A percentile compares a stretch with the other conserved stretches of the same genome.
These are phyloP conservation scores for Amphipoea oculea DNA, from an alignment of 2,888 invertebrate genomes.

Conservation along the genomic window DNA sequence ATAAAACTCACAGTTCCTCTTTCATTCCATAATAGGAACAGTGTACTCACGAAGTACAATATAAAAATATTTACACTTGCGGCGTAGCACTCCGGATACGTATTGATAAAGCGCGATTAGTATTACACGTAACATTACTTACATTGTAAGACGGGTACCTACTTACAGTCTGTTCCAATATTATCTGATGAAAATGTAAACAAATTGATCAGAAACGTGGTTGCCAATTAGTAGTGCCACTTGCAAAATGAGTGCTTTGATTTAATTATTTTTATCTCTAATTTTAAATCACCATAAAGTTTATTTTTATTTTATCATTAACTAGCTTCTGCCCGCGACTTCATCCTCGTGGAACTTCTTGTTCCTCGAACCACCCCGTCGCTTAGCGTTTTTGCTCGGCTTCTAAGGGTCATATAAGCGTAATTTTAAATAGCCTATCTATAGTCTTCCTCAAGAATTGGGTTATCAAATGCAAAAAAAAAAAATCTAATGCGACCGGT, in stretches of 20 bases:
- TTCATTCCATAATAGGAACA: slow-evolving; percentile 38
- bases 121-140: slow-evolving; percentile 25
- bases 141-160: slow-evolving; percentile 62
- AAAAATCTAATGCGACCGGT: no score
- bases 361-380: no score
- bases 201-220: background rate
- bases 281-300: background rate
- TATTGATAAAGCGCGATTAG: slow-evolving; percentile 63
- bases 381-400: no score
- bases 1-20: background rate
- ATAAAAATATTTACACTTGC: slow-evolving; percentile 41
- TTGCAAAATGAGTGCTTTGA: background rate
- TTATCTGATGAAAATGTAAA: background rate
- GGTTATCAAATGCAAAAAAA: no score
- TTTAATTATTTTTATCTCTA: background rate
- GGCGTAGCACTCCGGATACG: slow-evolving; percentile 53
- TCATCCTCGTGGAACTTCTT: no score
- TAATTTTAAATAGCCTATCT: no score
- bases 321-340: no score
- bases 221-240: background rate
- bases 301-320: no score
- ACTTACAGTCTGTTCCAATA: background rate
- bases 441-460: no score
- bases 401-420: no score
- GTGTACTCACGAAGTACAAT: slow-evolving; percentile 6